Evolutionary conservation across 1,140 invertebrate species (phyloP).

Genomic region (silkworm (Bombyx mori)): ASM3026992v2 NC_085113.1:6715501-6716000

Average conservation of each 20-base stretch:
- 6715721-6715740: too few relatives aligned
- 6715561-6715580: constrained; percentile 50
- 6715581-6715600: constrained; percentile 47
- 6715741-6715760: too few relatives aligned
- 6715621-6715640: constrained; percentile 48
- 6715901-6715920: too few relatives aligned
- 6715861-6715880: too few relatives aligned
- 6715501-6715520: not conserved
- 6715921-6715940: not conserved
- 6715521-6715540: not conserved
- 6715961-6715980: constrained; percentile 7
- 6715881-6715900: too few relatives aligned
- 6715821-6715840: too few relatives aligned
- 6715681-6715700: not conserved
- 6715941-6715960: not conserved
- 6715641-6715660: constrained; percentile 32
- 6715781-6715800: too few relatives aligned
- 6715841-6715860: too few relatives aligned
- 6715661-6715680: constrained; percentile 37
- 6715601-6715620: constrained; percentile 46
- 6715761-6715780: too few relatives aligned
- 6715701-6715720: too few relatives aligned
- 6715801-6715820: too few relatives aligned
- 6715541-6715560: constrained; percentile 32
- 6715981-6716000: constrained; percentile 9